A percentile compares a stretch with the other conserved stretches of the same genome.
Evolutionary conservation across 2,113 vertebrate genomes (phyloP).

Genomic region (Mirza zaza): DNA sequence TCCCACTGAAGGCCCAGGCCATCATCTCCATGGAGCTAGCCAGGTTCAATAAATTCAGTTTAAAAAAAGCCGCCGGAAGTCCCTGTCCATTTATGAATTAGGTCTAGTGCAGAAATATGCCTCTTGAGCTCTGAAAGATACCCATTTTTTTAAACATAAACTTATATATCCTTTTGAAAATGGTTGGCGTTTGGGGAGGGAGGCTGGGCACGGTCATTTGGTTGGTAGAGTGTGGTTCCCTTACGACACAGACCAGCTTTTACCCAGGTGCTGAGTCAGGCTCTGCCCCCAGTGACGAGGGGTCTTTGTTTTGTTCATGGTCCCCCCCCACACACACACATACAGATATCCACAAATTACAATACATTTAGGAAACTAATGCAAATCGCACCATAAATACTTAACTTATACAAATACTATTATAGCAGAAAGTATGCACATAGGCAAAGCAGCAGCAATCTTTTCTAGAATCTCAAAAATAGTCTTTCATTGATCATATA

Average conservation of each 20-base stretch:
- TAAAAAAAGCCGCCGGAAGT: neutral
- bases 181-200: neutral
- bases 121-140: neutral
- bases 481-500: neutral
- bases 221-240: neutral
- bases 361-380: slow-evolving; percentile 35
- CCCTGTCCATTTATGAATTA: neutral
- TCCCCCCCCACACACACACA: neutral
- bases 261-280: neutral
- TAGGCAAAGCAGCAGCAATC: neutral
- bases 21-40: neutral
- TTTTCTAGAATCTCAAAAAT: slow-evolving; percentile 15
- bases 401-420: slow-evolving; percentile 45
- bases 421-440: slow-evolving; percentile 26
- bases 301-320: neutral
- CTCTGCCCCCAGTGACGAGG: neutral
- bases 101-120: neutral
- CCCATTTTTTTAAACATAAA: neutral
- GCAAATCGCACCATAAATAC: slow-evolving; percentile 55
- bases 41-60: neutral
- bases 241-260: neutral
- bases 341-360: neutral
- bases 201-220: neutral
- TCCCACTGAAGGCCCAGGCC: neutral
- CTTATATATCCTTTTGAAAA: neutral